These are phyloP conservation scores for Progne subis DNA, from an alignment of 2,113 vertebrate genomes.

Conservation along the genomic window DNA sequence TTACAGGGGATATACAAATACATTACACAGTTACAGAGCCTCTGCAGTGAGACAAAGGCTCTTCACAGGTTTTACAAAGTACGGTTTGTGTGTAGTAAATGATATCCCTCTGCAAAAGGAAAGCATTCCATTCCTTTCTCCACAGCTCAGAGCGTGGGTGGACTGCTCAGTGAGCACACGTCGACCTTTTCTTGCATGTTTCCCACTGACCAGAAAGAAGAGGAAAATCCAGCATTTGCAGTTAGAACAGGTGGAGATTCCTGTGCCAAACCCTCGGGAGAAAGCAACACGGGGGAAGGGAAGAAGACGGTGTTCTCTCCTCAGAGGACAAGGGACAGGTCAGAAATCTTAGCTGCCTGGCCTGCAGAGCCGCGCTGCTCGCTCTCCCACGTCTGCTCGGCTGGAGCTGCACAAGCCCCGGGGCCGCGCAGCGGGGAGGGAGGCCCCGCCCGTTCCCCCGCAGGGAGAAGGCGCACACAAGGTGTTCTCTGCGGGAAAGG, in stretches of 20 bases:
- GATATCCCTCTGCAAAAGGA: not conserved
- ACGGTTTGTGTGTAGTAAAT: not conserved
- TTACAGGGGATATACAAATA: not conserved
- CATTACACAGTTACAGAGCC: not conserved
- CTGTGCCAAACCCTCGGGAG: not conserved
- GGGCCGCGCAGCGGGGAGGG: too few species aligned
- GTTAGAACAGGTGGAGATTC: not conserved
- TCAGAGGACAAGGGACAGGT: not conserved
- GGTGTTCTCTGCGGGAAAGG: too few species aligned
- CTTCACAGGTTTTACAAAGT: not conserved
- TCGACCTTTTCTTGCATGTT: not conserved
- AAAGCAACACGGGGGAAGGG: not conserved
- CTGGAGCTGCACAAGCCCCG: not conserved
- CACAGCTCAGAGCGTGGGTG: not conserved
- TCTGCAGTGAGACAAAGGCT: not conserved
- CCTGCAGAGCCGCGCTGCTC: accelerated
- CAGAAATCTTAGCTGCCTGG: not conserved
- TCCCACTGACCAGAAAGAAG: not conserved
- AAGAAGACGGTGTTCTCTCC: not conserved
- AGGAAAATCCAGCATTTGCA: not conserved
- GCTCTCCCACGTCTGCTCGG: not conserved
- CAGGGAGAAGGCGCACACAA: too few species aligned
- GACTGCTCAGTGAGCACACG: not conserved
- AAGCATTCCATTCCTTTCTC: not conserved
- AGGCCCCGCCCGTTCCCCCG: too few species aligned